phyloP scores from a whole-genome alignment of 1,140 invertebrate species.

The Magallana ariakensis region DNA sequence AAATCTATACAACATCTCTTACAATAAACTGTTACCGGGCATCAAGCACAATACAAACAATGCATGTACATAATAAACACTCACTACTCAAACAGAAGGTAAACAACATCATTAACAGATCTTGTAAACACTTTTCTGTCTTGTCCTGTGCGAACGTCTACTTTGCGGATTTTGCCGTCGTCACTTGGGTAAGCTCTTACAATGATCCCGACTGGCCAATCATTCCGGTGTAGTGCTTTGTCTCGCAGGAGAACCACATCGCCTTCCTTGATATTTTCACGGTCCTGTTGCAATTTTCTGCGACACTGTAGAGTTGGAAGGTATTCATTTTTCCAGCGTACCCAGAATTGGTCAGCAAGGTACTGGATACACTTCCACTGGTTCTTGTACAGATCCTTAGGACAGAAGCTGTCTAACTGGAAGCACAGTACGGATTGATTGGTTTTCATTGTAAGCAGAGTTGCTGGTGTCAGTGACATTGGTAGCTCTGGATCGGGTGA shows the following conservation, averaged over 20 bases:
- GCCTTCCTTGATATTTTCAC: conserved; percentile 41
- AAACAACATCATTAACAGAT: conserved; percentile 21
- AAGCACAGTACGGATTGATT: conserved; percentile 1
- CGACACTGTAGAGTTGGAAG: conserved; percentile 40
- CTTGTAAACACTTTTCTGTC: conserved; percentile 30
- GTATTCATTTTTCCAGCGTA: conserved; percentile 52
- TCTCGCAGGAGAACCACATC: conserved; percentile 48
- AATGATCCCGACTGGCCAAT: conserved; percentile 42
- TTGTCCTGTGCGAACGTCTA: conserved; percentile 33
- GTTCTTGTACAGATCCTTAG: conserved; percentile 46
- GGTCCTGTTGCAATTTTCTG: conserved; percentile 42
- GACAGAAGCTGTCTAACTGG: neutral
- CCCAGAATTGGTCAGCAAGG: conserved; percentile 54
- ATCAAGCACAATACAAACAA: too few species aligned
- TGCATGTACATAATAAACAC: too few species aligned
- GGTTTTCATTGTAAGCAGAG: conserved; percentile 52
- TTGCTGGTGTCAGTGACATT: conserved; percentile 49
- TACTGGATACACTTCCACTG: conserved; percentile 55
- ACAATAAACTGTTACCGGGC: too few species aligned
- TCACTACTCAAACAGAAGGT: conserved; percentile 7
- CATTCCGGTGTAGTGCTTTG: conserved; percentile 34
- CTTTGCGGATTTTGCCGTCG: conserved; percentile 33
- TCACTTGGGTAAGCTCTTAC: conserved; percentile 18
- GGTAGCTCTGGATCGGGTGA: conserved; percentile 53
- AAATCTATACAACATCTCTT: too few species aligned